Evolutionary conservation across 2,888 invertebrate species (phyloP).

Genomic region (Baronia brevicornis): DNA sequence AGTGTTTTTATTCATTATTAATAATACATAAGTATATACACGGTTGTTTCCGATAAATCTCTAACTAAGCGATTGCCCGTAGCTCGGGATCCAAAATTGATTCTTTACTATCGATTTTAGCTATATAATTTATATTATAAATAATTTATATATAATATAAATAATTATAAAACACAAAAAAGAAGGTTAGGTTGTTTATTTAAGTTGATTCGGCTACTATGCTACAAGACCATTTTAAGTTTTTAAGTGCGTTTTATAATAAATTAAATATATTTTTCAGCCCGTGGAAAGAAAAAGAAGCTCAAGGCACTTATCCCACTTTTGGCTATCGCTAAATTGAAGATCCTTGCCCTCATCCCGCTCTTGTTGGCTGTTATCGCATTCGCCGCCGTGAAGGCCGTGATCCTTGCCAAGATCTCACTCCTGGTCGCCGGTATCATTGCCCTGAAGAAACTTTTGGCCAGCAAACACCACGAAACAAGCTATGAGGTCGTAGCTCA

Average conservation of each 20-base stretch:
- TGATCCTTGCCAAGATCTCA: conserved; percentile 88
- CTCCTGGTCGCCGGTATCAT: conserved; percentile 85
- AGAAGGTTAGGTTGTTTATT: not conserved
- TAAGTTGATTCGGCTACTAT: not conserved
- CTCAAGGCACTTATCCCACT: conserved; percentile 85
- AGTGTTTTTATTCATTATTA: too few species aligned
- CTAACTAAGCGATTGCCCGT: too few species aligned
- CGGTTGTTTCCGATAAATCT: too few species aligned
- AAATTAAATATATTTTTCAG: conserved; percentile 45
- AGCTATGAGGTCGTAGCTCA: conserved; percentile 87
- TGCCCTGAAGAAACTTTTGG: conserved; percentile 80
- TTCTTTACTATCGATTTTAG: too few species aligned
- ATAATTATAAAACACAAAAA: too few species aligned
- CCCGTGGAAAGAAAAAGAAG: conserved; percentile 88
- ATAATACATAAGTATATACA: too few species aligned
- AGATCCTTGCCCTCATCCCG: conserved; percentile 85
- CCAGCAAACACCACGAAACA: conserved; percentile 79
- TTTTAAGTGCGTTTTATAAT: conserved; percentile 1
- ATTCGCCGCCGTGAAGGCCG: conserved; percentile 89
- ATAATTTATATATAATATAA: too few species aligned
- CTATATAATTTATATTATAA: not conserved
- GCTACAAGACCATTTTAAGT: not conserved
- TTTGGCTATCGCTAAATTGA: conserved; percentile 84
- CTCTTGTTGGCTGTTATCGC: conserved; percentile 84
- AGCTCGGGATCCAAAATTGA: too few species aligned